These are phyloP conservation scores for Sula dactylatra DNA, from an alignment of 2,113 vertebrate genomes.

Conservation along the genomic window DNA sequence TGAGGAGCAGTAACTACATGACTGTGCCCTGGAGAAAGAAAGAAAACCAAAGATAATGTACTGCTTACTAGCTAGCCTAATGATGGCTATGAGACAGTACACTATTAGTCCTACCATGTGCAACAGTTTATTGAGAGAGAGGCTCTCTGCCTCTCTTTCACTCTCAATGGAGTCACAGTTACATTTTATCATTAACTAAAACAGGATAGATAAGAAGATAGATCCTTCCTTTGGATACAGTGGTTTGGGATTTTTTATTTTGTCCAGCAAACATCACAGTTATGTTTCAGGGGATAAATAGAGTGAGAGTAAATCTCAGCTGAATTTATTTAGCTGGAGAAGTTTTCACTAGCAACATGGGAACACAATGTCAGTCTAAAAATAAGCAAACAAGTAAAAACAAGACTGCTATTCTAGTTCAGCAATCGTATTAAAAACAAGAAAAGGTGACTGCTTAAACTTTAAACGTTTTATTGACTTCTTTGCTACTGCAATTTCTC, in stretches of 20 bases:
- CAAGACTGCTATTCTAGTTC: not conserved
- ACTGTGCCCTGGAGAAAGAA: constrained; percentile 47
- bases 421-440: not conserved
- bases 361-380: constrained; percentile 1
- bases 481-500: not conserved
- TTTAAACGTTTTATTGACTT: constrained; percentile 25
- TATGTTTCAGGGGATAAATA: not conserved
- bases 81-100: not conserved
- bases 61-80: constrained; percentile 17
- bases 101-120: not conserved
- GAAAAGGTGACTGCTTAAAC: not conserved
- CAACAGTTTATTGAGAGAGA: constrained; percentile 23
- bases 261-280: not conserved
- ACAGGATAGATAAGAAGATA: not conserved
- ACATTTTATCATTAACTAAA: constrained; percentile 10
- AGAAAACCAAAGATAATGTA: constrained; percentile 35
- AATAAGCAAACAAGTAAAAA: constrained; percentile 40
- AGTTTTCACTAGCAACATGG: constrained; percentile 9
- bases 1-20: not conserved
- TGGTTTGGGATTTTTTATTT: not conserved
- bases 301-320: not conserved
- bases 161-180: not conserved
- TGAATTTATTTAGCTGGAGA: constrained; percentile 16
- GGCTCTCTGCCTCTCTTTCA: not conserved
- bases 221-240: not conserved